phyloP scores from a whole-genome alignment of 2,888 invertebrate genomes.

The Sinodicranocentrus sp. region DNA sequence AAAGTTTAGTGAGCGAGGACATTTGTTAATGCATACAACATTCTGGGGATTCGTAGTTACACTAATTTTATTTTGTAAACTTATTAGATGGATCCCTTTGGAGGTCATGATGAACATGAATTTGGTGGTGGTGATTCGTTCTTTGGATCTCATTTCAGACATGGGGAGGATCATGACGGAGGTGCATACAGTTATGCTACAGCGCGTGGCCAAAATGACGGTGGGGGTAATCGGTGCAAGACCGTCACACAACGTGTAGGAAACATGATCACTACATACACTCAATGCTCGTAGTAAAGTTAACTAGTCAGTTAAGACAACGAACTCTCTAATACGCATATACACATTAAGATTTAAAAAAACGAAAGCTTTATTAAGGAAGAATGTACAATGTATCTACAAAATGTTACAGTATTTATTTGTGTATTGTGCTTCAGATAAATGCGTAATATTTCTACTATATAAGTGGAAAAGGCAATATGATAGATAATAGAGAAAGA shows the following conservation, averaged over 20 bases:
- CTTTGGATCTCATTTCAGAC: conserved; percentile 77
- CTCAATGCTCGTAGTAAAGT: conserved; percentile 77
- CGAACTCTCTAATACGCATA: background rate
- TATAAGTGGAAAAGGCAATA: no score
- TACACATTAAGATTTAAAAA: background rate
- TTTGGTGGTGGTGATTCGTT: conserved; percentile 78
- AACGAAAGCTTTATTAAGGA: no score
- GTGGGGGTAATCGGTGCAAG: conserved; percentile 75
- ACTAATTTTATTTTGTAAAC: no score
- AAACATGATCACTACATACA: conserved; percentile 78
- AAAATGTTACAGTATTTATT: background rate
- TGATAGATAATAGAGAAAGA: no score
- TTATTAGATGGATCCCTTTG: conserved; percentile 77
- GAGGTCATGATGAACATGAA: conserved; percentile 74
- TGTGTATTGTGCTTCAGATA: background rate
- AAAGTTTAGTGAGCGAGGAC: background rate
- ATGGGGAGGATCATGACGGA: conserved; percentile 34
- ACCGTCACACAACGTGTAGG: conserved; percentile 78
- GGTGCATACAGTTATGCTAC: conserved; percentile 66
- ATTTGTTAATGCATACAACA: no score
- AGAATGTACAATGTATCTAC: no score
- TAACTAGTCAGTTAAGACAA: conserved; percentile 14
- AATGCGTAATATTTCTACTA: background rate
- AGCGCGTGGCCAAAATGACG: conserved; percentile 61
- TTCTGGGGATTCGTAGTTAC: no score